A percentile compares a stretch with the other conserved stretches of the same genome.
Conservation (phyloP, 2,888 invertebrate genomes). For the Synergus gifuensis region DNA sequence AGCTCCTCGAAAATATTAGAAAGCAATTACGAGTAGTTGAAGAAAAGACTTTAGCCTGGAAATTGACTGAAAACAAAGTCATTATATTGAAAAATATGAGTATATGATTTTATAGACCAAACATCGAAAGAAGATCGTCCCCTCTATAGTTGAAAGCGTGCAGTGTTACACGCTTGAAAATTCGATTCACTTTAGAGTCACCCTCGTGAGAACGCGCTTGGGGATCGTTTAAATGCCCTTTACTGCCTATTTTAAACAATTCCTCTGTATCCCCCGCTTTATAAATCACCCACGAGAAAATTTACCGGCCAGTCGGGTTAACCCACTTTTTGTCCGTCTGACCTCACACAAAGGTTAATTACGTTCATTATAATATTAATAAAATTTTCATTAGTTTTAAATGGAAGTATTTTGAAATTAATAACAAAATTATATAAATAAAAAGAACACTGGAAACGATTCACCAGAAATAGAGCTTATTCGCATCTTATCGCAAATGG, state of each 20-base stretch:
- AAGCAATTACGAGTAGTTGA: too few relatives aligned
- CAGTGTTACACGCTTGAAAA: conserved; percentile 66
- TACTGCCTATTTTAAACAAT: conserved; percentile 71
- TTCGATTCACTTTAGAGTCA: conserved; percentile 70
- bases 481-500: conserved; percentile 2
- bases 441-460: neutral
- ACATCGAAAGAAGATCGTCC: conserved; percentile 1
- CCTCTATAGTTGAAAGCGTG: conserved; percentile 47
- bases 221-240: conserved; percentile 72
- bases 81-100: too few relatives aligned
- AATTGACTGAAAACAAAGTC: too few relatives aligned
- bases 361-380: neutral
- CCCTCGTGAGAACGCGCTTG: conserved; percentile 60
- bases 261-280: conserved; percentile 51
- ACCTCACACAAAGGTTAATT: conserved; percentile 1
- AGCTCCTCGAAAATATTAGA: too few relatives aligned
- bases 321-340: conserved; percentile 48
- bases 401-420: too few relatives aligned
- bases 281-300: conserved; percentile 60
- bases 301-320: conserved; percentile 51
- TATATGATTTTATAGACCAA: neutral
- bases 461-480: neutral
- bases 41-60: too few relatives aligned
- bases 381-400: too few relatives aligned
- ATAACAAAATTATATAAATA: too few relatives aligned